Conservation (phyloP, 92 coral and sea anemone genomes). For the Heteractis magnifica region DNA sequence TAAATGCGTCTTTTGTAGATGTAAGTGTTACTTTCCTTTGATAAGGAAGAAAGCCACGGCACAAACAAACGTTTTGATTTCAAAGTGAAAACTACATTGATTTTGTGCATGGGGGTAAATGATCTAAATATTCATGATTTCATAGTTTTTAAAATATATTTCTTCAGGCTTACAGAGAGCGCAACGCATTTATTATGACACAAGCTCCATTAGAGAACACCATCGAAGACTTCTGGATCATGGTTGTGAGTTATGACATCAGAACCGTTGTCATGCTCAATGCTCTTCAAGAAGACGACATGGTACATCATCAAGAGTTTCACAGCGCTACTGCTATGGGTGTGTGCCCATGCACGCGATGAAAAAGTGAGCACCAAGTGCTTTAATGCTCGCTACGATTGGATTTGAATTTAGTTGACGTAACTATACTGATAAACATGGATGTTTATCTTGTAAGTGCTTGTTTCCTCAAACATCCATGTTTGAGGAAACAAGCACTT, state of each 20-base stretch:
- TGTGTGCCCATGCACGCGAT: neutral
- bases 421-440: neutral
- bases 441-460: no score
- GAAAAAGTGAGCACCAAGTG: neutral
- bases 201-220: constrained; percentile 25
- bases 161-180: constrained; percentile 22
- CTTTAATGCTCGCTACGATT: no score
- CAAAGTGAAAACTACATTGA: no score
- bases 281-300: constrained; percentile 11
- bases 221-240: constrained; percentile 34
- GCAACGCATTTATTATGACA: constrained; percentile 30
- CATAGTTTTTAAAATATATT: neutral
- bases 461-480: no score
- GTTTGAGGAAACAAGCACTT: no score
- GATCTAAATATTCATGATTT: neutral
- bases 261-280: constrained; percentile 20
- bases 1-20: constrained; percentile 60
- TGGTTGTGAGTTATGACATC: constrained; percentile 26
- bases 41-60: no score
- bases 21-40: constrained; percentile 25
- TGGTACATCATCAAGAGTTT: constrained; percentile 2
- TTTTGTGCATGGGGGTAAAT: no score
- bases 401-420: neutral
- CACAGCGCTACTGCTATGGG: no score
- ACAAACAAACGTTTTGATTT: no score